phyloP scores from a whole-genome alignment of 2,113 vertebrate species.

The Blennius ocellaris region DNA sequence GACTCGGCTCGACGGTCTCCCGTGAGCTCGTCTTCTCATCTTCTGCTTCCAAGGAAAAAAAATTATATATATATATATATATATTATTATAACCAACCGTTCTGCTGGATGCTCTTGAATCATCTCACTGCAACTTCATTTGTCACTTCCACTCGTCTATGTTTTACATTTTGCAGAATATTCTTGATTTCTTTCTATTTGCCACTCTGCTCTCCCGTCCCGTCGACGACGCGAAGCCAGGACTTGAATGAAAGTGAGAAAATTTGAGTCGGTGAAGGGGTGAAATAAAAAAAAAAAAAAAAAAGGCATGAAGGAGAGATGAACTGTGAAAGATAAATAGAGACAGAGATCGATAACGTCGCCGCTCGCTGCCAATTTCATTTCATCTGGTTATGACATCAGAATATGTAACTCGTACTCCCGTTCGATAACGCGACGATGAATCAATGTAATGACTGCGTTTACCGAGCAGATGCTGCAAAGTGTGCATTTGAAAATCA shows the following conservation, averaged over 20 bases:
- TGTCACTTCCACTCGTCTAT: too few species aligned
- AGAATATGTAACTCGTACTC: slow-evolving; percentile 19
- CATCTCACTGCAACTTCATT: too few species aligned
- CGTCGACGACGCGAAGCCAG: not conserved
- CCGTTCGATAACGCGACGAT: not conserved
- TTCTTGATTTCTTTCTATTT: too few species aligned
- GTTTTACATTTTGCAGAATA: too few species aligned
- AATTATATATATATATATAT: too few species aligned
- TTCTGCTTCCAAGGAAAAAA: too few species aligned
- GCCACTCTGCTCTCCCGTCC: not conserved
- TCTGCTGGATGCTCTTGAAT: too few species aligned
- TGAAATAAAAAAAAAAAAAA: not conserved
- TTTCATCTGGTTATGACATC: slow-evolving; percentile 35
- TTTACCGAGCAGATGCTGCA: not conserved
- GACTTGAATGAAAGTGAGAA: slow-evolving; percentile 21
- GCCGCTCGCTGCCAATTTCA: slow-evolving; percentile 19
- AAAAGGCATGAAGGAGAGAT: not conserved
- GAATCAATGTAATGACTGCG: slow-evolving; percentile 1
- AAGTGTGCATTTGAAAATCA: not conserved
- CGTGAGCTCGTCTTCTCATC: too few species aligned
- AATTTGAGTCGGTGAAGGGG: not conserved
- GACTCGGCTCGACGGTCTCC: too few species aligned
- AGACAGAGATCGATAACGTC: slow-evolving; percentile 36
- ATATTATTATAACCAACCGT: too few species aligned
- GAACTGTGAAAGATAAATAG: slow-evolving; percentile 31